phyloP scores from a whole-genome alignment of 37 sponge, comb jelly and placozoan species.

The Crambe crambe region DNA sequence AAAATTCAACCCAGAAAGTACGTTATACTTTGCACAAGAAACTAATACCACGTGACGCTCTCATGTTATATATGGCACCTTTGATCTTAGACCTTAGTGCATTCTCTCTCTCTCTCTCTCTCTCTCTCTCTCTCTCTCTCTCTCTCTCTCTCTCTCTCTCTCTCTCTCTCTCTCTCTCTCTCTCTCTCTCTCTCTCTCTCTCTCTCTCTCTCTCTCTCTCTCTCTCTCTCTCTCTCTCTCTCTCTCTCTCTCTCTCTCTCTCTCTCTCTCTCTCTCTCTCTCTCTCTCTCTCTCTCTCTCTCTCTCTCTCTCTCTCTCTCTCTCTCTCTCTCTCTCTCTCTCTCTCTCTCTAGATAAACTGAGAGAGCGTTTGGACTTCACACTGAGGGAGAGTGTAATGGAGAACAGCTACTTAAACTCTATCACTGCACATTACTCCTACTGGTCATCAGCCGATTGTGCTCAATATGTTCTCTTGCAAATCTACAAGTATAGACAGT shows the following conservation, averaged over 20 bases:
- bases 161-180: background rate
- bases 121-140: background rate
- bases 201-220: background rate
- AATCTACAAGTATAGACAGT: slow-evolving; percentile 58
- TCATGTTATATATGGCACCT: too few species aligned
- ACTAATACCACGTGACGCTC: too few species aligned
- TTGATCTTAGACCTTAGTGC: background rate
- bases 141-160: background rate
- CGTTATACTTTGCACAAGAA: too few species aligned
- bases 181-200: background rate
- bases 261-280: background rate
- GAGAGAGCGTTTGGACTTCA: slow-evolving; percentile 81
- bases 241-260: background rate
- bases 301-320: background rate
- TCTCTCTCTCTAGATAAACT: slow-evolving; percentile 39
- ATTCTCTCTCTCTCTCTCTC: background rate
- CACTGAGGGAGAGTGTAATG: slow-evolving; percentile 64
- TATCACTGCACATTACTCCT: slow-evolving; percentile 79
- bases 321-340: background rate
- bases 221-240: background rate
- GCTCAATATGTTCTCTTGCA: slow-evolving; percentile 77
- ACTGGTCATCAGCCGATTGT: slow-evolving; percentile 80
- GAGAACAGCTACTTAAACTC: slow-evolving; percentile 80
- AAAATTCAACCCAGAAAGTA: slow-evolving; percentile 26
- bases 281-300: background rate